These are phyloP conservation scores for Stomatorhinus walkeri DNA, from an alignment of 2,797 vertebrate species.

Conservation along the genomic window DNA sequence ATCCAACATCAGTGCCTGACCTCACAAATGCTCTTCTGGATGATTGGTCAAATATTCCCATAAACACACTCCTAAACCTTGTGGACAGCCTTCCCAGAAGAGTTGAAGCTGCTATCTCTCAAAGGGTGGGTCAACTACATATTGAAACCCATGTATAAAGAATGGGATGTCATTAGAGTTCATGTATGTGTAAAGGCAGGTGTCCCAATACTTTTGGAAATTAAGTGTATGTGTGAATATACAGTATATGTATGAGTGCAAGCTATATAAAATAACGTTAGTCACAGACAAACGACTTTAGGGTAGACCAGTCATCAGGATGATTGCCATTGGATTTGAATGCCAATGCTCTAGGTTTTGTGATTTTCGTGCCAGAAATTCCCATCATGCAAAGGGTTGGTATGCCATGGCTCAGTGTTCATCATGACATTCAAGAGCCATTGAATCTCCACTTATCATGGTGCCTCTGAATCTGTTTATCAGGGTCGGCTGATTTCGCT, in stretches of 20 bases:
- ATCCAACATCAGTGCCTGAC: neutral
- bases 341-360: neutral
- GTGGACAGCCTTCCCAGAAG: neutral
- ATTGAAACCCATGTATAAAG: neutral
- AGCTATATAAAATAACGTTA: neutral
- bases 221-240: neutral
- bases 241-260: neutral
- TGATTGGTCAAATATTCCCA: neutral
- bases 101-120: neutral
- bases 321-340: neutral
- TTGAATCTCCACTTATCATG: neutral
- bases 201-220: neutral
- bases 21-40: neutral
- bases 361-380: neutral
- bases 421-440: slow-evolving; percentile 11
- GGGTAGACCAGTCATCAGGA: neutral
- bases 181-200: neutral
- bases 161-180: neutral
- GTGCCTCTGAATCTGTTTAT: neutral
- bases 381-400: neutral
- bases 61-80: neutral
- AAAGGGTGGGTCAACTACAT: neutral
- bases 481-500: neutral
- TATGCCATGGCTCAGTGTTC: neutral
- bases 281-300: neutral